phyloP scores from a whole-genome alignment of 2,888 invertebrate species.

The Schizaphis graminum region DNA sequence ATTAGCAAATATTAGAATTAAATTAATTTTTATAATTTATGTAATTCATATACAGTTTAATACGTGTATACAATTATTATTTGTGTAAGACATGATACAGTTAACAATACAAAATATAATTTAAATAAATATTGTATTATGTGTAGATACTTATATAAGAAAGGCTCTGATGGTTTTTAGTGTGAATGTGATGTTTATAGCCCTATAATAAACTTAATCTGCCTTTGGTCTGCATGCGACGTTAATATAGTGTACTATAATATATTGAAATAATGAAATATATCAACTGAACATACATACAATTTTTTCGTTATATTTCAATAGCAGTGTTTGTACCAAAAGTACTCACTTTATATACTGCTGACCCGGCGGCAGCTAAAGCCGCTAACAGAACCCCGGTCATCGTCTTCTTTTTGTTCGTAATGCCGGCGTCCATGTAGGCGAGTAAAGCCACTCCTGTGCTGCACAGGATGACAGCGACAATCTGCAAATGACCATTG shows the following conservation, averaged over 20 bases:
- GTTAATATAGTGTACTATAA: no score
- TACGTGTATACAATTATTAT: background rate
- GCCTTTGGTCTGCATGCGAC: no score
- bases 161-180: no score
- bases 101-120: no score
- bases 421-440: conserved; percentile 92
- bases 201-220: no score
- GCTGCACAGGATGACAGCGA: conserved; percentile 93
- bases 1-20: background rate
- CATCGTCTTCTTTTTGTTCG: conserved; percentile 84
- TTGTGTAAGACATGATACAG: background rate
- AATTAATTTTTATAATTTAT: background rate
- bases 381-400: conserved; percentile 92
- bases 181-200: no score
- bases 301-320: background rate
- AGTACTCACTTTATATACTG: conserved; percentile 86
- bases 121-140: no score
- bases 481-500: conserved; percentile 78
- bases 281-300: background rate
- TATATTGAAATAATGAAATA: background rate
- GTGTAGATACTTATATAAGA: no score
- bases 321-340: background rate
- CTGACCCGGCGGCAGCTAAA: conserved; percentile 91
- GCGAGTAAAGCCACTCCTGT: conserved; percentile 93
- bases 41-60: background rate